Evolutionary conservation across 2,888 invertebrate species (phyloP).

Genomic region (Rutpela maculata): DNA sequence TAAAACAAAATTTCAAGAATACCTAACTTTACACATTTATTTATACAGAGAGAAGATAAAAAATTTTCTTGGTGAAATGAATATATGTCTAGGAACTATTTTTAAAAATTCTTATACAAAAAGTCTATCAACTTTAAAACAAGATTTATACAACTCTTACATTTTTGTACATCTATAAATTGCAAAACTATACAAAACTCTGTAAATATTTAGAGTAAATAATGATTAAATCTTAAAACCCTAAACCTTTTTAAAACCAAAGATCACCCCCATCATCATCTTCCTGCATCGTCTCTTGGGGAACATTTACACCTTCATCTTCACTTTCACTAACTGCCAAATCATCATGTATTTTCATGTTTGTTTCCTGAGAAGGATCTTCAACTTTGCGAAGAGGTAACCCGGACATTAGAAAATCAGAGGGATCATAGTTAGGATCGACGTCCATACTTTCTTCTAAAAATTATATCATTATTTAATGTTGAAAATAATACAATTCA

Average conservation of each 20-base stretch:
- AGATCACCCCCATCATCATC: slow-evolving; percentile 77
- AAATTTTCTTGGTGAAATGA: no score
- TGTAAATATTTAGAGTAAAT: not conserved
- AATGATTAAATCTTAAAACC: not conserved
- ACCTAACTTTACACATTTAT: no score
- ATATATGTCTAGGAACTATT: no score
- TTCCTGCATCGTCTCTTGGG: slow-evolving; percentile 62
- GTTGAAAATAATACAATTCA: no score
- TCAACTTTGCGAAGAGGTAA: slow-evolving; percentile 63
- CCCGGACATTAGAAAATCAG: slow-evolving; percentile 84
- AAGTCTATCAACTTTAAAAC: not conserved
- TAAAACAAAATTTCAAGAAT: no score
- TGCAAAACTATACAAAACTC: not conserved
- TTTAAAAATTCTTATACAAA: not conserved
- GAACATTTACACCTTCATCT: slow-evolving; percentile 74
- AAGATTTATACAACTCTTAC: not conserved
- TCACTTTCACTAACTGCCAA: slow-evolving; percentile 87
- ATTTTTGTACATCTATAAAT: not conserved
- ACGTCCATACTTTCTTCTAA: slow-evolving; percentile 84
- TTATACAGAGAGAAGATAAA: no score
- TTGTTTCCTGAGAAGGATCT: slow-evolving; percentile 65
- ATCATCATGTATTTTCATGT: slow-evolving; percentile 83
- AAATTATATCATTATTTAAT: slow-evolving; percentile 51
- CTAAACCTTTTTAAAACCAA: slow-evolving; percentile 75
- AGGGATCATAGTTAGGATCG: slow-evolving; percentile 90